Percentiles rank a stretch among this genome's conserved stretches.
Conservation (phyloP, 1,140 invertebrate species). For the Wiebesia pumilae region DNA sequence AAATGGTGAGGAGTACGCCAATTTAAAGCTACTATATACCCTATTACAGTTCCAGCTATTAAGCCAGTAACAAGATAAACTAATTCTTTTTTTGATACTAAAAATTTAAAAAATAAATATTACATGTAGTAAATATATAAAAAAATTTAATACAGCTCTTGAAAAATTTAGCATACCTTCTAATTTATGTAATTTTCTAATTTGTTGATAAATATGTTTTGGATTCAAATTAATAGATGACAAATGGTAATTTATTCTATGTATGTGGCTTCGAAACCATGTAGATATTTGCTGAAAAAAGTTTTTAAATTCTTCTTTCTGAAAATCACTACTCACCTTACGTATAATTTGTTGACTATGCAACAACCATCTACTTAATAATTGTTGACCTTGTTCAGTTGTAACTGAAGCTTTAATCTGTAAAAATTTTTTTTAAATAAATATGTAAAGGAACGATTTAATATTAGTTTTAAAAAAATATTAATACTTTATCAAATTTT, state of each 20-base stretch:
- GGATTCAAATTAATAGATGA: conserved; percentile 63
- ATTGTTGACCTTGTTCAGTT: conserved; percentile 69
- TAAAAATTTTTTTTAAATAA: too few relatives aligned
- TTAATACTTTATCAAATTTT: too few relatives aligned
- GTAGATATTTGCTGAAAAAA: conserved; percentile 59
- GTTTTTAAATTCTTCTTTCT: conserved; percentile 66
- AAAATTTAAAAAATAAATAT: conserved; percentile 50
- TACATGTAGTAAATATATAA: conserved; percentile 5
- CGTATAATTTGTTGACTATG: conserved; percentile 63
- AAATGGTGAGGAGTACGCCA: conserved; percentile 65
- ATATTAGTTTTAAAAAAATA: too few relatives aligned
- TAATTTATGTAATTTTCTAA: conserved; percentile 57
- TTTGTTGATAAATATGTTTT: conserved; percentile 63
- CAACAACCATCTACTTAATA: conserved; percentile 63
- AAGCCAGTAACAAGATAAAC: conserved; percentile 75
- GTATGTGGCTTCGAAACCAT: conserved; percentile 63
- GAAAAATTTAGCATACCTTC: conserved; percentile 61
- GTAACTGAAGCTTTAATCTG: conserved; percentile 70
- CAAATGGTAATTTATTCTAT: conserved; percentile 65
- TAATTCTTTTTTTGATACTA: conserved; percentile 74
- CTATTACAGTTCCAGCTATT: conserved; percentile 73
- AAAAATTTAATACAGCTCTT: conserved; percentile 47
- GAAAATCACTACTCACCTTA: conserved; percentile 66
- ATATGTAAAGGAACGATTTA: neutral
- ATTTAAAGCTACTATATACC: conserved; percentile 71